Percentiles rank a stretch among this genome's conserved stretches.
These are phyloP conservation scores for Clanis bilineata DNA, from an alignment of 2,888 invertebrate species.

Conservation along the genomic window DNA sequence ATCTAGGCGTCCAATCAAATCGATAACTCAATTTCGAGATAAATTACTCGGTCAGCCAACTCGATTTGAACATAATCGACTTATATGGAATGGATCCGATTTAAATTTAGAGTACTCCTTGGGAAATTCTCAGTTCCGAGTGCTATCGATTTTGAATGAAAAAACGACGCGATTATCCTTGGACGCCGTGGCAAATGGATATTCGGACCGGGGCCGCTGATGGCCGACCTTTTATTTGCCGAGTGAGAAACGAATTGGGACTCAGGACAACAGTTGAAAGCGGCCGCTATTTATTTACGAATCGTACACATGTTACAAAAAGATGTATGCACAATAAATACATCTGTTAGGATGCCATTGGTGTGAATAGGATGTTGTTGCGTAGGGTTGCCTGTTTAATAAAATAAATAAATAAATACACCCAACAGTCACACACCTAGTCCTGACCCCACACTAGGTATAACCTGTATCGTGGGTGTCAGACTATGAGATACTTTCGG, in stretches of 20 bases:
- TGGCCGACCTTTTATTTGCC: constrained; percentile 32
- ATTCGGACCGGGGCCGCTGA: constrained; percentile 32
- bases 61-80: constrained; percentile 16
- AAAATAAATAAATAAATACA: no score
- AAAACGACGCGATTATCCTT: constrained; percentile 32
- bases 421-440: no score
- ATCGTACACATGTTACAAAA: constrained; percentile 29
- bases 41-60: constrained; percentile 14
- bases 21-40: constrained; percentile 5
- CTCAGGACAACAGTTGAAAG: constrained; percentile 18
- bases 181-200: constrained; percentile 34
- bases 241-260: constrained; percentile 32
- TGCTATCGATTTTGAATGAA: constrained; percentile 19
- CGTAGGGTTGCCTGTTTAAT: constrained; percentile 2
- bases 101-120: constrained; percentile 19
- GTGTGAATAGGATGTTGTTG: neutral
- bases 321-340: constrained; percentile 30
- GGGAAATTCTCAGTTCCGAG: constrained; percentile 16
- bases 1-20: neutral
- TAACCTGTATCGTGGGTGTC: no score
- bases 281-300: constrained; percentile 26
- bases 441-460: no score
- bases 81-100: constrained; percentile 14
- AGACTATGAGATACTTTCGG: no score
- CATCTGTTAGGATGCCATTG: constrained; percentile 24